Evolutionary conservation across 2,797 vertebrate genomes (phyloP).

Genomic region (Champsocephalus gunnari): DNA sequence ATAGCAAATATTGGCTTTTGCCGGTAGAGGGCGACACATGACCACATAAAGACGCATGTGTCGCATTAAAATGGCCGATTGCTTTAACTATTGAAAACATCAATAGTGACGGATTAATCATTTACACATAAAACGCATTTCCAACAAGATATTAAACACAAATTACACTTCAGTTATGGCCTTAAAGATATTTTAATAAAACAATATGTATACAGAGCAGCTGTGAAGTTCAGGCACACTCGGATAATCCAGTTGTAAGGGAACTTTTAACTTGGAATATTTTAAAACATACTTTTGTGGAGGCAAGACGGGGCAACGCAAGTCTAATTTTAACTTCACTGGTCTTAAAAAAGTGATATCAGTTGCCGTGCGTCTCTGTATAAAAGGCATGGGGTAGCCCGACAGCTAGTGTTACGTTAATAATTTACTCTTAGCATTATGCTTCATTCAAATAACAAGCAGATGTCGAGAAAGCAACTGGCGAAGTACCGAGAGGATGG

Average conservation of each 20-base stretch:
- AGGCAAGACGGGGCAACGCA: not conserved
- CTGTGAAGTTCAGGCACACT: not conserved
- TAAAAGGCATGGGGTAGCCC: not conserved
- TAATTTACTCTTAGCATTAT: not conserved
- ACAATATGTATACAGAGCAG: not conserved
- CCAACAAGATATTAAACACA: fast-evolving
- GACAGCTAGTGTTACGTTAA: not conserved
- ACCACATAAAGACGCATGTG: not conserved
- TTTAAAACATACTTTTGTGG: not conserved
- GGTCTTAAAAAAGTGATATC: not conserved
- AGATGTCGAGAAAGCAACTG: not conserved
- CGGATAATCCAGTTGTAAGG: not conserved
- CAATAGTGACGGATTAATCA: not conserved
- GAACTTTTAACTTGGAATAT: not conserved
- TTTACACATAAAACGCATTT: fast-evolving
- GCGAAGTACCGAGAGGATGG: not conserved
- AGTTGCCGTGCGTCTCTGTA: no score
- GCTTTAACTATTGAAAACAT: not conserved
- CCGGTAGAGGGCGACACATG: slow-evolving; percentile 53
- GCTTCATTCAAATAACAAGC: not conserved
- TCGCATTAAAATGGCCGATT: slow-evolving; percentile 42
- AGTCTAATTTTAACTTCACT: no score
- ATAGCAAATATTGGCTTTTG: fast-evolving
- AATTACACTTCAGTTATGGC: fast-evolving
- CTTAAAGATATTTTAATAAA: not conserved